Conservation (phyloP, 2,797 vertebrate genomes). For the Manis crassicaudata region DNA sequence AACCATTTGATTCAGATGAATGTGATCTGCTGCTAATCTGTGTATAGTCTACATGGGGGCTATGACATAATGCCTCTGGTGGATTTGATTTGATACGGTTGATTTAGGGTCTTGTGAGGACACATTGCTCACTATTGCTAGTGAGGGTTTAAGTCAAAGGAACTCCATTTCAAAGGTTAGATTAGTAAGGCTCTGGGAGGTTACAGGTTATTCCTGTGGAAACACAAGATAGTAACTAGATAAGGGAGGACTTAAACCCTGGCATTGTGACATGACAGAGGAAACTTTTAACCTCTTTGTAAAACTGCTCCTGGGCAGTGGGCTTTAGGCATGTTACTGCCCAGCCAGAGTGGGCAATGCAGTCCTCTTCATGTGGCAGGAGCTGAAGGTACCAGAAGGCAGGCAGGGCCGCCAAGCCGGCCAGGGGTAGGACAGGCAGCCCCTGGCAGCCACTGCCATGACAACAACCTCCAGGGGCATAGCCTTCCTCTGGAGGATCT, state of each 20-base stretch:
- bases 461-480: neutral
- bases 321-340: neutral
- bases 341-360: neutral
- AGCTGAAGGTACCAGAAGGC: neutral
- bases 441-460: neutral
- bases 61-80: neutral
- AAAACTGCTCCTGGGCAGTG: neutral
- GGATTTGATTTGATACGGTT: slow-evolving; percentile 11
- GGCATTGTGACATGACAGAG: neutral
- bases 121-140: neutral
- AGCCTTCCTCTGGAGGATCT: slow-evolving; percentile 3
- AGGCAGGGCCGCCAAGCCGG: neutral
- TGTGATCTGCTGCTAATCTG: neutral
- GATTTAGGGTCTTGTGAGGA: neutral
- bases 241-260: neutral
- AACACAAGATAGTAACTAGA: neutral
- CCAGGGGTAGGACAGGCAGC: neutral
- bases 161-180: slow-evolving; percentile 10
- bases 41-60: neutral
- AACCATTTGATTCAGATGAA: neutral
- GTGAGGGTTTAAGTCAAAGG: slow-evolving; percentile 18
- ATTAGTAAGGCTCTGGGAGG: neutral
- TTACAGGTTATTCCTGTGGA: neutral
- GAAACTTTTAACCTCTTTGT: slow-evolving; percentile 9
- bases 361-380: neutral